A percentile compares a stretch with the other conserved stretches of the same genome.
These are phyloP conservation scores for Hermaeophaga mercurialis DNA, from an alignment of 2,888 invertebrate species.

Conservation along the genomic window DNA sequence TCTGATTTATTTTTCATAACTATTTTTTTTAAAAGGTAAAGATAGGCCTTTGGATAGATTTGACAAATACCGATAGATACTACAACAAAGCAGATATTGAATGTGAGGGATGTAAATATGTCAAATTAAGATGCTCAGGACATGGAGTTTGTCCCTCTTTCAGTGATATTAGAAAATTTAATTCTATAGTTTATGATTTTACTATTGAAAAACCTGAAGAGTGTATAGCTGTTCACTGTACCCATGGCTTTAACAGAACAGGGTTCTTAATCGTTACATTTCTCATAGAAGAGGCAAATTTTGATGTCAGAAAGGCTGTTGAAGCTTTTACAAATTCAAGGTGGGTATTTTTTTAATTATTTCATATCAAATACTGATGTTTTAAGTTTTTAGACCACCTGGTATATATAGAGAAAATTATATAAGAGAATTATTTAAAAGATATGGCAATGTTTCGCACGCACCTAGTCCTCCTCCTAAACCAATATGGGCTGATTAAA, in stretches of 20 bases:
- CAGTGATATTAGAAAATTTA: constrained; percentile 85
- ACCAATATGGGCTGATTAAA: constrained; percentile 74
- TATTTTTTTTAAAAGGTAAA: constrained; percentile 67
- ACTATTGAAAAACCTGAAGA: constrained; percentile 79
- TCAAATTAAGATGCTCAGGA: constrained; percentile 88
- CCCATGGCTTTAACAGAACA: constrained; percentile 98
- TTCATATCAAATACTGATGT: neutral
- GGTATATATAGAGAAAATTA: constrained; percentile 99
- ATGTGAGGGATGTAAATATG: constrained; percentile 75
- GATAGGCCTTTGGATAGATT: constrained; percentile 93
- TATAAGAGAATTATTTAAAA: constrained; percentile 79
- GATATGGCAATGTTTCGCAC: constrained; percentile 76
- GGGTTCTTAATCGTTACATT: constrained; percentile 94
- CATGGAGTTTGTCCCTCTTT: constrained; percentile 89
- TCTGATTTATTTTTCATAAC: neutral
- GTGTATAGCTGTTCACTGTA: constrained; percentile 86
- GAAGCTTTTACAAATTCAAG: constrained; percentile 73
- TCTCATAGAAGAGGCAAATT: constrained; percentile 82
- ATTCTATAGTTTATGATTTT: constrained; percentile 78
- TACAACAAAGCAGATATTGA: constrained; percentile 83
- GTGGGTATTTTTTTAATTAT: constrained; percentile 55
- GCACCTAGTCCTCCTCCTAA: constrained; percentile 74
- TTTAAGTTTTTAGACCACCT: constrained; percentile 71
- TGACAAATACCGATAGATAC: constrained; percentile 94
- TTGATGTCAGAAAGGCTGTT: constrained; percentile 83